Evolutionary conservation across 2,797 vertebrate genomes (phyloP).

Genomic region (Capromys pilorides): DNA sequence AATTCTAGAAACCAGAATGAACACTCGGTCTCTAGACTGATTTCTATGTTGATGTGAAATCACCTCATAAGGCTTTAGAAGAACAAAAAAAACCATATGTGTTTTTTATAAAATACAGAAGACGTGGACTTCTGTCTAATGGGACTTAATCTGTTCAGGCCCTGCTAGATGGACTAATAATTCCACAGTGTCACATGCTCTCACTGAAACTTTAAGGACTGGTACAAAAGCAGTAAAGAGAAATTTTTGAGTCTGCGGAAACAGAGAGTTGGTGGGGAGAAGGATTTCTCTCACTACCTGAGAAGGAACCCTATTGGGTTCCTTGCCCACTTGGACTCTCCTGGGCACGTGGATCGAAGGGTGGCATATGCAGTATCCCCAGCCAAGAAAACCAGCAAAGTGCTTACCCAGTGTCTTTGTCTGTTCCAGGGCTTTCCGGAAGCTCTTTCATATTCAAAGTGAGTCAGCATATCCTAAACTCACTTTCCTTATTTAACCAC

Average conservation of each 20-base stretch:
- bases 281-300: conserved; percentile 24
- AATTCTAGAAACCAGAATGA: conserved; percentile 6
- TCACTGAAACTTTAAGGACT: conserved; percentile 46
- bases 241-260: conserved; percentile 2
- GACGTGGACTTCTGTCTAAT: not conserved
- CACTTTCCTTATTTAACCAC: conserved; percentile 45
- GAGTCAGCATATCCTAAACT: conserved; percentile 50
- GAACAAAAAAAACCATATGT: not conserved
- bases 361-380: not conserved
- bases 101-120: conserved; percentile 27
- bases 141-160: not conserved
- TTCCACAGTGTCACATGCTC: conserved; percentile 11
- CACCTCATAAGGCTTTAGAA: not conserved
- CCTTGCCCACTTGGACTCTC: not conserved
- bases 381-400: conserved; percentile 29
- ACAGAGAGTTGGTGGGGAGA: not conserved
- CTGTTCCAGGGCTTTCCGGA: conserved; percentile 23
- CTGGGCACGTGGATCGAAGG: not conserved
- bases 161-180: not conserved
- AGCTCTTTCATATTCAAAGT: conserved; percentile 40
- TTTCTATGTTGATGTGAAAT: not conserved
- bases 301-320: not conserved
- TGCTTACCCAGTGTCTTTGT: not conserved
- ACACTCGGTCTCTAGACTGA: not conserved
- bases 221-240: conserved; percentile 13